phyloP scores from a whole-genome alignment of 2,113 vertebrate genomes.

The Podarcis raffonei region DNA sequence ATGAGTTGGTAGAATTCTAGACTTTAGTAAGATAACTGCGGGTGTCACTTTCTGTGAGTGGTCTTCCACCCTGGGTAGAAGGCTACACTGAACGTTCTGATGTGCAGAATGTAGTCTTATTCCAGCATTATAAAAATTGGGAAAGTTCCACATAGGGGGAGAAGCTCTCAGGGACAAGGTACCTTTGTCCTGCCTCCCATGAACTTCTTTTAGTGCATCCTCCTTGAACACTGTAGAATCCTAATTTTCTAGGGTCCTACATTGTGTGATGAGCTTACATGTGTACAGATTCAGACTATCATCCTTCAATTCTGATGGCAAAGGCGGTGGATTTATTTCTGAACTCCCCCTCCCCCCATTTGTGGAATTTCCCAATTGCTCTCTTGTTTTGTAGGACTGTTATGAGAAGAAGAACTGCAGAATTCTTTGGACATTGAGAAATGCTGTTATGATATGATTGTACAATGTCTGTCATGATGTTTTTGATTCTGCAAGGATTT shows the following conservation, averaged over 20 bases:
- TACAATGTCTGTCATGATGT: slow-evolving; percentile 57
- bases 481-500: slow-evolving; percentile 71
- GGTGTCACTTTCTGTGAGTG: background rate
- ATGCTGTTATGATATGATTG: background rate
- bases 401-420: background rate
- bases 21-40: background rate
- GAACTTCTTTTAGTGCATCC: background rate
- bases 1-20: background rate
- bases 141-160: background rate
- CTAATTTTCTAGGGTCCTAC: too few relatives aligned
- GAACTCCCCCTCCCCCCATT: too few relatives aligned
- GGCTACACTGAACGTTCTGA: background rate
- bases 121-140: too few relatives aligned
- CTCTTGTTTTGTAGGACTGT: background rate
- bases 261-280: too few relatives aligned
- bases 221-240: too few relatives aligned
- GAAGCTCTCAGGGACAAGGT: too few relatives aligned
- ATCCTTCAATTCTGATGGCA: too few relatives aligned
- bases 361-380: background rate
- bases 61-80: background rate
- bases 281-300: too few relatives aligned
- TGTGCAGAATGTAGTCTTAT: background rate
- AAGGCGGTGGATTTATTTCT: too few relatives aligned
- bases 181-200: background rate
- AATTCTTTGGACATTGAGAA: background rate